These are phyloP conservation scores for Parnassius glacialis DNA, from an alignment of 2,888 invertebrate genomes.

Conservation along the genomic window DNA sequence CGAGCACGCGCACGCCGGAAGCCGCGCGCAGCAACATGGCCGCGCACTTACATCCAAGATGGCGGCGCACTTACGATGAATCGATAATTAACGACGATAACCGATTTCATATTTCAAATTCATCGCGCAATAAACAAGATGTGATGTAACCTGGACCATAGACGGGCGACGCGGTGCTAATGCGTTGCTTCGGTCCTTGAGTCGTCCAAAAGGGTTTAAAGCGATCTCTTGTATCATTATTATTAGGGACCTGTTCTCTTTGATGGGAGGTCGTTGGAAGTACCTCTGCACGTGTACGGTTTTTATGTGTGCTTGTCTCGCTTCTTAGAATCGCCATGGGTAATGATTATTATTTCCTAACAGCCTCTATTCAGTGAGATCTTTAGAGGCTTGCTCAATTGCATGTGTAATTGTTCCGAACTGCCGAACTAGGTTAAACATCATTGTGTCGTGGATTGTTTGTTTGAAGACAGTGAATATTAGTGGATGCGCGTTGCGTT, in stretches of 20 bases:
- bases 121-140: conserved; percentile 57
- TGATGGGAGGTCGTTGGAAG: conserved; percentile 59
- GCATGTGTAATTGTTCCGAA: conserved; percentile 31
- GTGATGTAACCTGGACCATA: conserved; percentile 71
- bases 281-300: conserved; percentile 47
- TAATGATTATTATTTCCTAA: conserved; percentile 37
- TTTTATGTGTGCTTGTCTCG: conserved; percentile 61
- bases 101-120: conserved; percentile 76
- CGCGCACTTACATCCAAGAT: conserved; percentile 71
- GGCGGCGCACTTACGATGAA: conserved; percentile 63
- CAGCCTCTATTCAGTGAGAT: conserved; percentile 35
- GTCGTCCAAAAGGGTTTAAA: conserved; percentile 53
- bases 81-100: conserved; percentile 75
- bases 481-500: conserved; percentile 13
- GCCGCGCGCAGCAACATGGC: conserved; percentile 71
- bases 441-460: conserved; percentile 27
- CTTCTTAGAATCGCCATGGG: conserved; percentile 44
- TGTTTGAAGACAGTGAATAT: conserved; percentile 22
- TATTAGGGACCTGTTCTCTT: conserved; percentile 55
- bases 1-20: conserved; percentile 74
- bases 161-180: conserved; percentile 52
- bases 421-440: conserved; percentile 25
- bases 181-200: conserved; percentile 62
- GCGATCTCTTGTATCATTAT: conserved; percentile 47
- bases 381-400: conserved; percentile 31